Base-by-base conservation (phyloP, 2,888 invertebrate genomes). In the Blastobasis adustella region DNA sequence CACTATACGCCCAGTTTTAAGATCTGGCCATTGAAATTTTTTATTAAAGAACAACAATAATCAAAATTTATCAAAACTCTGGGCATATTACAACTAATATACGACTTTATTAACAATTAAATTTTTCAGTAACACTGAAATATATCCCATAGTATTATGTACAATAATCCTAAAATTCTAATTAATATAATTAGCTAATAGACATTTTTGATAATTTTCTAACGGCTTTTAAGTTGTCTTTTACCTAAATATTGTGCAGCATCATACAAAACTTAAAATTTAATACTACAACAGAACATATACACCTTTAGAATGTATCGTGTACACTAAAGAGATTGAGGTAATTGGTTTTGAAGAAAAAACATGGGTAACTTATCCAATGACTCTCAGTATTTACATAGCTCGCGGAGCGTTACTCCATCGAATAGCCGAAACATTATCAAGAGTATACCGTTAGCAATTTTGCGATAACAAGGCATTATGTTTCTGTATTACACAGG, bases 291-390 rank as follows among this genome's bases (percentile, higher is more conserved):
- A 69, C 75, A 80, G 78, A 80, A 76, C 73, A 76, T 69, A 76
- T 71, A 82, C 76, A 79, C 74, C 71, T 73, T 71, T 72, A 74
- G 70, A 71, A 76, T 72, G 76, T 67, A 71, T 71, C 68, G 79
- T 75, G 81, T 79, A 81, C 70, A 75, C 82, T 86, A 83, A 81
- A 82, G 82, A 85, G 78, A 84, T 84, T 87, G 88, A 88, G 88
- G 88, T 88, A 88, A 86, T 85, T 80, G 87, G 87, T 87, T 87
- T 76, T 71, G 82, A 83, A 82, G 76, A 82, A 70, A 79, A 77
- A 76, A 80, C 73, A 72, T 73, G 82, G 87, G 83, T 85, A 85
- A 86, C 85, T 87, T 77, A 83, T 83, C 82, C 83, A 83, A 85
- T 83, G 79, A 84, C 82, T 84, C 74, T 73, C 77, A 79, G 76